Evolutionary conservation across 2,888 invertebrate species (phyloP), one percentile per base, ranked within the genome.

Genomic region (Steinernema carpocapsae): DNA sequence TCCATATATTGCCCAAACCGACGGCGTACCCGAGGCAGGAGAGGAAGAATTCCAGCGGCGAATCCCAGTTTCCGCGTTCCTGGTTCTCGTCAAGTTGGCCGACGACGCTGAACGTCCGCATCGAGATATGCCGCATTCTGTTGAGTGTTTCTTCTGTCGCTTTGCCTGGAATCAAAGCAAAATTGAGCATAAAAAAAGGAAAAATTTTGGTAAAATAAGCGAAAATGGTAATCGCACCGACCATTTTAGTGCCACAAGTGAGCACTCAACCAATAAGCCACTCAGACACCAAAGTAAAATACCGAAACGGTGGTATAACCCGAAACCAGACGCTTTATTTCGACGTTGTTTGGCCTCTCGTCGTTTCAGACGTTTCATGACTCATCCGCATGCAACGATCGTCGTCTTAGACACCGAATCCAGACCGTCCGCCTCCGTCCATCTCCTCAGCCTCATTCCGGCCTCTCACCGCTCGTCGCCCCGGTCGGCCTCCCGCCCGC

Each of bases 1-100:
- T 72, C 86, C 87, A 87, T 24, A 88, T 85, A 75, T 91, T 91
- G 45, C 91, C 91, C n/a, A 91, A 87, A 0, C 91, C 91, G 59
- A 91, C 91, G 12, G 91, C 91, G 85, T 91, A 89, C 19, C 75
- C 75, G 1, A 91, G 89, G 73, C 90, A 90, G 2, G 91, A 90
- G 1, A 91, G 86, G 37, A 91, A 88, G 82, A 91, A 91, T 83
- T 91, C 91, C 64, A 91, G 81, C 76, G 88, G 87, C 71, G 89
- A 89, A 76, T 87, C 87, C 89, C 89, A 89, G 81, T 88, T 88
- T 6, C 88, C 89, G 24, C 89, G 77, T 74, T 88, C 87, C 64
- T 85, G 84, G 79, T 89, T 88, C 59, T 88, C 88, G 24, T 88
- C 87, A 19, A 83, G 85, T 73, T 74, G 70, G 59, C 48, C 73